These are phyloP conservation scores for Amphiprion clarkii DNA, from an alignment of 2,797 vertebrate genomes.

Conservation along the genomic window DNA sequence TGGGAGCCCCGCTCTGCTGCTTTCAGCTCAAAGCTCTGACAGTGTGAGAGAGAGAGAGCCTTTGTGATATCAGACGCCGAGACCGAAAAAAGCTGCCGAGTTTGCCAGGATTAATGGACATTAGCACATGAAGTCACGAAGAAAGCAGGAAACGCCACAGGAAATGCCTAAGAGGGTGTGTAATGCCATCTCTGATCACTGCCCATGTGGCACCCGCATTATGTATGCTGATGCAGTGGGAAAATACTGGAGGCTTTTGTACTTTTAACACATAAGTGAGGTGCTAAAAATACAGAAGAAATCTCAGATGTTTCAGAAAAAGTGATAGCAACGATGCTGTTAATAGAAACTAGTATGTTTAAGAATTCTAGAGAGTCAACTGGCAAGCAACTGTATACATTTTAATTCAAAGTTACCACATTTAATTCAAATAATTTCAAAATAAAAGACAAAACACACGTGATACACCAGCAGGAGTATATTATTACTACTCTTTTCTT, in stretches of 20 bases:
- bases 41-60: slow-evolving; percentile 57
- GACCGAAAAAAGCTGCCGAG: slow-evolving; percentile 66
- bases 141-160: slow-evolving; percentile 76
- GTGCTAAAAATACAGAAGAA: slow-evolving; percentile 28
- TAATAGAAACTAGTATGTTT: not conserved
- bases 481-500: too few species aligned
- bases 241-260: slow-evolving; percentile 53
- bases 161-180: slow-evolving; percentile 86
- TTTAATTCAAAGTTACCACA: too few species aligned
- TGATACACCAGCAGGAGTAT: too few species aligned
- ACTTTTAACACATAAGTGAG: slow-evolving; percentile 1
- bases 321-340: not conserved
- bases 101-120: slow-evolving; percentile 77
- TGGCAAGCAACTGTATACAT: too few species aligned
- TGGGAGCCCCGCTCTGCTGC: slow-evolving; percentile 42
- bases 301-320: slow-evolving; percentile 11
- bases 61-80: slow-evolving; percentile 73
- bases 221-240: slow-evolving; percentile 69
- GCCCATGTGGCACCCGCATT: slow-evolving; percentile 63
- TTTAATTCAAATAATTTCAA: too few species aligned
- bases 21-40: slow-evolving; percentile 31
- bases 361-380: not conserved
- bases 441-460: too few species aligned
- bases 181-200: slow-evolving; percentile 82
- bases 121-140: slow-evolving; percentile 75